phyloP scores from a whole-genome alignment of 2,797 vertebrate species.

The Dendrocincla fuliginosa region DNA sequence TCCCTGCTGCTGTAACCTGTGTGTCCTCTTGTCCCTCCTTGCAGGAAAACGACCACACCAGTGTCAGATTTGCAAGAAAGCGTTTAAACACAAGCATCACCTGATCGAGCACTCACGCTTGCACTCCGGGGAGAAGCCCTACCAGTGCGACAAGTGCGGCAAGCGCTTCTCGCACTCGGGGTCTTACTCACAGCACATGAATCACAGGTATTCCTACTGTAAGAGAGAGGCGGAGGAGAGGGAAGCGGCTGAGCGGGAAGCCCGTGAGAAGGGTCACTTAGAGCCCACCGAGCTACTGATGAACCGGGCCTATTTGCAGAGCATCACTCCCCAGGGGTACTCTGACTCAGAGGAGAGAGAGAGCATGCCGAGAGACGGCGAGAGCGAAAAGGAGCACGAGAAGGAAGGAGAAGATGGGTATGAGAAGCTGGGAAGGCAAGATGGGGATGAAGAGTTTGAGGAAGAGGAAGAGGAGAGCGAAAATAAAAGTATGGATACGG shows the following conservation, averaged over 20 bases:
- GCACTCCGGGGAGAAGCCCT: slow-evolving; percentile 98
- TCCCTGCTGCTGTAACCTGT: slow-evolving; percentile 24
- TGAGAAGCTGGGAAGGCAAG: slow-evolving; percentile 89
- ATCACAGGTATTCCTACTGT: slow-evolving; percentile 99
- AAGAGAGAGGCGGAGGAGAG: slow-evolving; percentile 97
- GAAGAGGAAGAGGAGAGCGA: slow-evolving; percentile 95
- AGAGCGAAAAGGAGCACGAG: slow-evolving; percentile 89
- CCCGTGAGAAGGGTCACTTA: slow-evolving; percentile 90
- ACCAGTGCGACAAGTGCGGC: slow-evolving; percentile 98
- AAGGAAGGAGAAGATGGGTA: slow-evolving; percentile 92
- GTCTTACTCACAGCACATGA: slow-evolving; percentile 99
- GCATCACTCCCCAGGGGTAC: slow-evolving; percentile 94
- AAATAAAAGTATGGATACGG: slow-evolving; percentile 98
- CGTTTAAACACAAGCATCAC: slow-evolving; percentile 99
- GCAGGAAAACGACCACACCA: slow-evolving; percentile 98
- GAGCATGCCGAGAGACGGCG: slow-evolving; percentile 84
- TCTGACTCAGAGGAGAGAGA: slow-evolving; percentile 93
- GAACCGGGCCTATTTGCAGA: slow-evolving; percentile 96
- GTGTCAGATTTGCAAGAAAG: slow-evolving; percentile 99
- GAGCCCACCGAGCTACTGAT: slow-evolving; percentile 97
- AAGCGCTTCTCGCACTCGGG: slow-evolving; percentile 99
- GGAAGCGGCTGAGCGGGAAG: slow-evolving; percentile 94
- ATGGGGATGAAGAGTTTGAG: slow-evolving; percentile 91
- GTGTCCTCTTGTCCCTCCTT: slow-evolving; percentile 73
- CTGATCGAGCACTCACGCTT: slow-evolving; percentile 98